phyloP scores from a whole-genome alignment of 2,888 invertebrate species.

The Polyploca ridens region DNA sequence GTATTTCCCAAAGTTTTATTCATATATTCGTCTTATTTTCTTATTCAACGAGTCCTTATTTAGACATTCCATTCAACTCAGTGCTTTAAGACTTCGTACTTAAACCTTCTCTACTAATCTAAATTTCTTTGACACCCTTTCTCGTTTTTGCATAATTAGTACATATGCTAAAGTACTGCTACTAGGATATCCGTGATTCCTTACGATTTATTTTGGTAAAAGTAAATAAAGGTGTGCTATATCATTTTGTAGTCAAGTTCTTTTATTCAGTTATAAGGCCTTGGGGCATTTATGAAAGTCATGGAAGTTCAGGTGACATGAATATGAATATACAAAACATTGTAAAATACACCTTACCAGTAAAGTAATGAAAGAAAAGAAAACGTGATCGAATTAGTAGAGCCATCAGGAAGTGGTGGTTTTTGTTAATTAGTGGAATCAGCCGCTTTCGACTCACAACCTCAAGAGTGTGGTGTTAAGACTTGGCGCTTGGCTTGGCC shows the following conservation, averaged over 20 bases:
- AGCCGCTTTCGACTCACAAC: neutral
- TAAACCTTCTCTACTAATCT: conserved; percentile 31
- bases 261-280: too few species aligned
- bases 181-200: too few species aligned
- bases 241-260: too few species aligned
- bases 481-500: neutral
- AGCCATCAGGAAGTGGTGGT: neutral
- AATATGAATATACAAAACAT: neutral
- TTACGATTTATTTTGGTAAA: too few species aligned
- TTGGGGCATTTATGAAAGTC: too few species aligned
- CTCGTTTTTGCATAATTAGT: conserved; percentile 16
- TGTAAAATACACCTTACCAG: too few species aligned
- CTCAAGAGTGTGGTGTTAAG: neutral
- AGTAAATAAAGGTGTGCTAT: too few species aligned
- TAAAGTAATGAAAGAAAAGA: neutral
- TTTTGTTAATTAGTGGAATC: conserved; percentile 4
- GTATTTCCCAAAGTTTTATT: conserved; percentile 19
- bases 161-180: conserved; percentile 18
- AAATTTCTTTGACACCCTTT: conserved; percentile 18
- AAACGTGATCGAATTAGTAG: neutral
- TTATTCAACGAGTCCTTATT: conserved; percentile 26
- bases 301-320: neutral
- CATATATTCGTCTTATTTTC: conserved; percentile 20
- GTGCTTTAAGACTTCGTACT: conserved; percentile 44
- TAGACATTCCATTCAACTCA: conserved; percentile 39